These are phyloP conservation scores for Prunella himalayana DNA, from an alignment of 2,113 vertebrate genomes.

Conservation along the genomic window DNA sequence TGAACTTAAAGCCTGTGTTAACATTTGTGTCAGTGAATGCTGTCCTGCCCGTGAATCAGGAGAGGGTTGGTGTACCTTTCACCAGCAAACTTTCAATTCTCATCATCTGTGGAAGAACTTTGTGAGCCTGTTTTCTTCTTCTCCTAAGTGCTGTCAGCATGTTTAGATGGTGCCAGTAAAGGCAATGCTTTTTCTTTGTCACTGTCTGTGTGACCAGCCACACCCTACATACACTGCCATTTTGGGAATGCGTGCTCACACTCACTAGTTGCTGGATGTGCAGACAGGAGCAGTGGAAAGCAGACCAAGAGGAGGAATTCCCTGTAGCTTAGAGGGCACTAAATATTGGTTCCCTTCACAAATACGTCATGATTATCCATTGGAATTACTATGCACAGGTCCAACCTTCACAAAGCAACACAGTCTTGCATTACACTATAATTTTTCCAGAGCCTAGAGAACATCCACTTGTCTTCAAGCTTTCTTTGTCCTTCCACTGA, in stretches of 20 bases:
- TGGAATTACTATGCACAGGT: background rate
- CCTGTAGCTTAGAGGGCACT: background rate
- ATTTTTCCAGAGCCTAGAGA: background rate
- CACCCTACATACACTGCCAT: background rate
- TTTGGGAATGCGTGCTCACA: background rate
- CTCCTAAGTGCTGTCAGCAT: background rate
- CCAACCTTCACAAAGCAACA: background rate
- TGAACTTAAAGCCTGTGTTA: background rate
- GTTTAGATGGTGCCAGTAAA: background rate
- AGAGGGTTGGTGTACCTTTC: fast-evolving
- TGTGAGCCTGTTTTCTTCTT: background rate
- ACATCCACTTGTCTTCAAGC: background rate
- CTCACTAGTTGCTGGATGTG: fast-evolving
- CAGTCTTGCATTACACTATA: background rate
- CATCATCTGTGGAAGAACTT: background rate
- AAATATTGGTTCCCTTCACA: background rate
- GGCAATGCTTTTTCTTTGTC: background rate
- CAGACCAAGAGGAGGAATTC: background rate
- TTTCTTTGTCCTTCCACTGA: background rate
- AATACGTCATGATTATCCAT: background rate
- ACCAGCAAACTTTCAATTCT: background rate
- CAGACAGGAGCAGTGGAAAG: background rate
- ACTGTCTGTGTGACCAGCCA: background rate
- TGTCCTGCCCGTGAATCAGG: background rate
- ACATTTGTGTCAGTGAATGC: background rate